Percentiles rank a stretch among this genome's conserved stretches.
These are phyloP conservation scores for Arctia plantaginis DNA, from an alignment of 2,888 invertebrate species.

Conservation along the genomic window DNA sequence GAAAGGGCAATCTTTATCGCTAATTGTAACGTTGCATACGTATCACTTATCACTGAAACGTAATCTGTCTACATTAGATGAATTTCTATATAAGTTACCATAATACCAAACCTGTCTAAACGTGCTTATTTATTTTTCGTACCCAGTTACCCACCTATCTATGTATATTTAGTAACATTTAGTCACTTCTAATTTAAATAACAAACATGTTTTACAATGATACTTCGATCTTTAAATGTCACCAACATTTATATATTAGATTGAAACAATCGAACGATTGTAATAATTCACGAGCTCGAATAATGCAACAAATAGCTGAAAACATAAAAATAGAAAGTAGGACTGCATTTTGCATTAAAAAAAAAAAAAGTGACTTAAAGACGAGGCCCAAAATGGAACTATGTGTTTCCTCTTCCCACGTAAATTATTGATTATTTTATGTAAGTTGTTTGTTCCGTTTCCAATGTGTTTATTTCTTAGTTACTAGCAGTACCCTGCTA, in stretches of 20 bases:
- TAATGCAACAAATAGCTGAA: not conserved
- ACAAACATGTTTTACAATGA: conserved; percentile 3
- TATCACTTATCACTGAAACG: not conserved
- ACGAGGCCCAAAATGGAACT: too few species aligned
- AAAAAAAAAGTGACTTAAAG: too few species aligned
- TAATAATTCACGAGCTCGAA: not conserved
- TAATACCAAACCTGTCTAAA: not conserved
- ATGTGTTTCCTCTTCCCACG: too few species aligned
- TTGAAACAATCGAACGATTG: not conserved
- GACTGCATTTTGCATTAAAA: too few species aligned
- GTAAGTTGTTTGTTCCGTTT: too few species aligned
- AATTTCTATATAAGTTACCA: not conserved
- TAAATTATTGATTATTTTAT: too few species aligned
- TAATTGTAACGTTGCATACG: not conserved
- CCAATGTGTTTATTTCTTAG: too few species aligned
- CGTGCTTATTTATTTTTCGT: not conserved
- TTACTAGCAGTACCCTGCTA: too few species aligned
- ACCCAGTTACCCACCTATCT: not conserved
- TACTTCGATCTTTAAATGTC: not conserved
- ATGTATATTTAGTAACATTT: conserved; percentile 8
- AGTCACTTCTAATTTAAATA: conserved; percentile 22
- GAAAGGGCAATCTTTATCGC: not conserved
- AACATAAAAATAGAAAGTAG: not conserved
- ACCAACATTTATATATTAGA: not conserved
- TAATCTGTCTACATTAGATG: too few species aligned